Conservation (phyloP, 2,113 vertebrate species). For the Plecotus auritus region DNA sequence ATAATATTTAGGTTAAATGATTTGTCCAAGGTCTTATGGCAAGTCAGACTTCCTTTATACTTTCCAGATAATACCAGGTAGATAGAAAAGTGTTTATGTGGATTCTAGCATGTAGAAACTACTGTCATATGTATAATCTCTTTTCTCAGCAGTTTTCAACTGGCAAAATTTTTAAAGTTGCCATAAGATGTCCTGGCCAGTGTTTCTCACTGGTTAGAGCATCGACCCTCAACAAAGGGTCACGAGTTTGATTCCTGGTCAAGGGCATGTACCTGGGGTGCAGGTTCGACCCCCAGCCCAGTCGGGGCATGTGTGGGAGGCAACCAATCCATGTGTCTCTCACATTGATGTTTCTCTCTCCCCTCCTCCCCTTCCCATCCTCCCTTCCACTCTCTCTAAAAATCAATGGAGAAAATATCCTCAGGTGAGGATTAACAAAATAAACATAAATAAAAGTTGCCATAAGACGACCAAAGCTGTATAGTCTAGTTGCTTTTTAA, state of each 20-base stretch:
- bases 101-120: background rate
- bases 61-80: background rate
- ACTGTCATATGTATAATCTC: background rate
- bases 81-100: background rate
- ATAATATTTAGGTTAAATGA: background rate
- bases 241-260: too few species aligned
- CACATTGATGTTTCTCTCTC: background rate
- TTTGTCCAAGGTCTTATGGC: background rate
- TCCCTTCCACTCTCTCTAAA: background rate
- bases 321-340: background rate
- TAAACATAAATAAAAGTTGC: background rate
- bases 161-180: slow-evolving; percentile 2
- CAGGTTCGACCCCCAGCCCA: too few species aligned
- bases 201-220: background rate
- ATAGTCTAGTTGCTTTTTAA: background rate
- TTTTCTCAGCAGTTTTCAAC: background rate
- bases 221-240: background rate
- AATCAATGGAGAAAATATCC: background rate
- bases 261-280: background rate
- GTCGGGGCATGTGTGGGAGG: background rate
- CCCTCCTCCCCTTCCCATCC: too few species aligned
- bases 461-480: background rate
- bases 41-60: background rate
- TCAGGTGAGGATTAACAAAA: background rate
- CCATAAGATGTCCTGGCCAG: background rate